Base-by-base conservation (phyloP, 1,140 invertebrate species). In the Penaeus vannamei region DNA sequence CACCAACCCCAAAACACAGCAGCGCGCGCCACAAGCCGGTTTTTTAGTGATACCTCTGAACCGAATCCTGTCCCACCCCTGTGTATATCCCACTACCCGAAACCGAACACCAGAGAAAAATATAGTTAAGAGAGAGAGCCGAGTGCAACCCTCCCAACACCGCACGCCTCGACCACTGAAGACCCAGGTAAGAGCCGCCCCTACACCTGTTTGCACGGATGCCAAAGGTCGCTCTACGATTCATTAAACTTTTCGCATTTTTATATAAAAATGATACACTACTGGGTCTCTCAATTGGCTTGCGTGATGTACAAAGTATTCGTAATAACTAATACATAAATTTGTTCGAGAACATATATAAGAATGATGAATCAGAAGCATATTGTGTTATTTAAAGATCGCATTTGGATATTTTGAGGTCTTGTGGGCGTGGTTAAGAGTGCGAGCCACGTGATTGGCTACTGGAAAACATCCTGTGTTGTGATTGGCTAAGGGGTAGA, bases 141-240 rank as follows among this genome's bases (percentile, higher is more conserved):
- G 69, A 89, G 87, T 85, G 53, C 72, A 84, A 84, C 83, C 87
- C 87, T 89, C 87, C 82, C 87, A 64, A 89, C 87, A 89, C 87
- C 87, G 82, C 69, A 84, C 62, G 87, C 82, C 82, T 89, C 87
- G 72, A 85, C 87, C 87, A 89, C 87, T 89, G 72, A 89, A 29
- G 10, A 64, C 69, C 36, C 87, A 89, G 87, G 82, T 89, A 64
- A 76, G 87, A 36, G 19, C 29, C 82, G 81, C 53, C 59, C 87
- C 81, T 84, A 84, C 87, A 89, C 87, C 87, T 85, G 87, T 85
- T 36, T 29, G 29, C 29, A 4, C 53, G 23, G 69, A 62, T 89
- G 87, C 87, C 82, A 64, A 5, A 64, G 10, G 46, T 59, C 76
- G 82, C 87, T 42, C 72, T 66, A 20, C 10, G 17, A 22, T 19